Conservation (phyloP, 64 coral and sea anemone genomes). For the Pocillopora verrucosa region DNA sequence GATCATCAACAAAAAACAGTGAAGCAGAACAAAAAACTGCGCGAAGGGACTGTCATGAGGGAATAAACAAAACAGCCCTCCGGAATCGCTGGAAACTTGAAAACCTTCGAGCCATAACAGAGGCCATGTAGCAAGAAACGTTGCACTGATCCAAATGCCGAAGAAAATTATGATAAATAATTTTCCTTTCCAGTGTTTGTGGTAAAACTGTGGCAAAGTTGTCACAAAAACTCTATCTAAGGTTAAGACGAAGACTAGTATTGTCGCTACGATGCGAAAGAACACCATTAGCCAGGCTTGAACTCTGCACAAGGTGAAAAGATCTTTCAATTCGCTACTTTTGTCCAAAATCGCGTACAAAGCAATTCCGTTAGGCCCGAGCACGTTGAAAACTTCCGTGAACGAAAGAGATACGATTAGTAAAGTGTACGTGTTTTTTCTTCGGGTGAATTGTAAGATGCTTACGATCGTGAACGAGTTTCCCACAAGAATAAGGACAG, state of each 20-base stretch:
- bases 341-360: constrained; percentile 14
- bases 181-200: constrained; percentile 43
- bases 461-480: constrained; percentile 32
- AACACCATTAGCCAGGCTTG: constrained; percentile 51
- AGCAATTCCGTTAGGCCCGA: constrained; percentile 41
- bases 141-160: constrained; percentile 28
- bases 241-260: constrained; percentile 21
- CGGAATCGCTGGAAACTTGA: not conserved
- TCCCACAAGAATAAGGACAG: not conserved
- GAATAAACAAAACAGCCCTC: constrained; percentile 48
- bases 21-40: constrained; percentile 18
- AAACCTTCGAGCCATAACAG: constrained; percentile 22
- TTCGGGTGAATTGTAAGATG: not conserved
- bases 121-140: constrained; percentile 52
- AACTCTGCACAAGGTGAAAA: constrained; percentile 18
- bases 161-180: constrained; percentile 24
- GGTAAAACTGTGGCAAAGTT: constrained; percentile 17
- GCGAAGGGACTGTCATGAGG: constrained; percentile 14
- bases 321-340: not conserved
- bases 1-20: not conserved
- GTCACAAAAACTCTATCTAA: constrained; percentile 40
- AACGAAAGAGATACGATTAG: constrained; percentile 27
- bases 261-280: constrained; percentile 11
- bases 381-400: constrained; percentile 31
- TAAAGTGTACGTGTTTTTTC: not conserved